phyloP scores from a whole-genome alignment of 2,888 invertebrate species.

The Peribatodes rhomboidaria region DNA sequence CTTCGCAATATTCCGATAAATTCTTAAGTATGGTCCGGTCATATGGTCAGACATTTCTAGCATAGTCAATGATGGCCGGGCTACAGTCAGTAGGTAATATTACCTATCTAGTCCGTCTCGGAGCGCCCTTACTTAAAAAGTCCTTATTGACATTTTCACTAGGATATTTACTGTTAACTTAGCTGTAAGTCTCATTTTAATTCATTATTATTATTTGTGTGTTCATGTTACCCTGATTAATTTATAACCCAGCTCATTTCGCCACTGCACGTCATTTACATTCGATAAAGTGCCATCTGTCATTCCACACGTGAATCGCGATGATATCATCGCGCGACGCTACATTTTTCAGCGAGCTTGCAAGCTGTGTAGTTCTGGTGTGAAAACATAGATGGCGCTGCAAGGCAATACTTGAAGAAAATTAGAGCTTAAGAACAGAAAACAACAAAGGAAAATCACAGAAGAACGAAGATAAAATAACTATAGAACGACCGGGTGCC shows the following conservation, averaged over 20 bases:
- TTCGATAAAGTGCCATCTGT: constrained; percentile 61
- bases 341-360: constrained; percentile 27
- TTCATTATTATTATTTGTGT: neutral
- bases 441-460: constrained; percentile 35
- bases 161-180: too few species aligned
- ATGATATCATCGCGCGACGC: constrained; percentile 37
- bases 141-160: too few species aligned
- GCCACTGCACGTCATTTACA: constrained; percentile 11
- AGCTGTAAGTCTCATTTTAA: too few species aligned
- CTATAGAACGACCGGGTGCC: constrained; percentile 95
- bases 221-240: neutral
- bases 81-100: too few species aligned
- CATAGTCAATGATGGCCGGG: too few species aligned
- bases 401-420: constrained; percentile 35
- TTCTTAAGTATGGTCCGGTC: too few species aligned
- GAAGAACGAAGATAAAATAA: constrained; percentile 45
- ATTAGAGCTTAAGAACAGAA: constrained; percentile 27
- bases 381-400: constrained; percentile 47
- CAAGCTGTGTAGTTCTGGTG: constrained; percentile 44
- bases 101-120: too few species aligned
- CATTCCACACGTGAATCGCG: constrained; percentile 41
- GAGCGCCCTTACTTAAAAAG: too few species aligned
- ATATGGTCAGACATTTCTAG: too few species aligned
- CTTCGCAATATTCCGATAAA: too few species aligned
- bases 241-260: neutral